These are phyloP conservation scores for Falco peregrinus DNA, from an alignment of 2,797 vertebrate genomes.

Conservation along the genomic window DNA sequence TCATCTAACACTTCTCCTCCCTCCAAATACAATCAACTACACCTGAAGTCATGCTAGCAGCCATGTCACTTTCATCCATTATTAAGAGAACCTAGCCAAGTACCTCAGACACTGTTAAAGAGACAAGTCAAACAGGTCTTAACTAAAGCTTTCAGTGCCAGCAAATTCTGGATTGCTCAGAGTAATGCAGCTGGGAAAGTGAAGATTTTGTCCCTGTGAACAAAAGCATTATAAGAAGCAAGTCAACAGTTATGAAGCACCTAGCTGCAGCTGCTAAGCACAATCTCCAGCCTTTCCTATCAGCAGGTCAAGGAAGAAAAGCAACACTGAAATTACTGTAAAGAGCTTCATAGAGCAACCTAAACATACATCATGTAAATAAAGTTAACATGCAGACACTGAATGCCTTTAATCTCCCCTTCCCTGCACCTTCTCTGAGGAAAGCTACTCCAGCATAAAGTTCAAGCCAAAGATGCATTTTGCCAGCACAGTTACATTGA, in stretches of 20 bases:
- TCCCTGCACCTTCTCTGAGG: neutral
- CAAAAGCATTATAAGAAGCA: accelerated
- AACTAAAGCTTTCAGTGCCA: neutral
- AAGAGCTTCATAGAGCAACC: neutral
- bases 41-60: neutral
- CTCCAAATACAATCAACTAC: neutral
- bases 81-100: neutral
- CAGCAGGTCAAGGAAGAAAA: neutral
- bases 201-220: neutral
- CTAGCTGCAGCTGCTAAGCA: neutral
- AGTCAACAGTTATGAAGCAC: neutral
- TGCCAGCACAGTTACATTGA: neutral
- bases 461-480: neutral
- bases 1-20: too few relatives aligned
- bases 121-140: neutral
- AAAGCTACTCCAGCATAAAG: neutral
- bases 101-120: neutral
- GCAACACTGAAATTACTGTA: neutral
- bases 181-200: neutral
- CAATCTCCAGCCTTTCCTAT: neutral
- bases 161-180: neutral
- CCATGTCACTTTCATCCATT: neutral
- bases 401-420: neutral
- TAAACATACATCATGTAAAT: neutral
- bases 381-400: neutral